phyloP scores from a whole-genome alignment of 1,140 invertebrate genomes.

The Eubasilissa regina region DNA sequence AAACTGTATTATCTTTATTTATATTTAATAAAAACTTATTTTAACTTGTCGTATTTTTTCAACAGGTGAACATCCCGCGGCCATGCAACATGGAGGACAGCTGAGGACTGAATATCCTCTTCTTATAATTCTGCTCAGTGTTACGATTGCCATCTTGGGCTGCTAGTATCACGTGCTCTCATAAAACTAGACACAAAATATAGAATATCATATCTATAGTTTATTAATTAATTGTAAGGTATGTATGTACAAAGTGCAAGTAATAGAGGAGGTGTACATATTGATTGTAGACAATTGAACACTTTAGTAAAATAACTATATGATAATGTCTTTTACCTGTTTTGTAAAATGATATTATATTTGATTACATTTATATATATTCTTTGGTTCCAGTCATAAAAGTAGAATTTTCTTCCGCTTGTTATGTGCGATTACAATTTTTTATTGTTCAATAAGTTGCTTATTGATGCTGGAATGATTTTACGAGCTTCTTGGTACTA shows the following conservation, averaged over 20 bases:
- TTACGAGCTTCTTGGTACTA: no score
- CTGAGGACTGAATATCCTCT: constrained; percentile 43
- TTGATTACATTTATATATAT: no score
- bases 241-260: background rate
- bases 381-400: no score
- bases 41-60: no score
- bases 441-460: no score
- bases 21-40: no score
- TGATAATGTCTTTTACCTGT: no score
- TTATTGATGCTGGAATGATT: no score
- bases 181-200: background rate
- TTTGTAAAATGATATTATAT: no score
- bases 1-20: no score
- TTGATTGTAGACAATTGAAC: constrained; percentile 4
- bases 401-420: no score
- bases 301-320: background rate
- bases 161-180: constrained; percentile 35
- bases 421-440: no score
- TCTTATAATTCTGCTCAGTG: constrained; percentile 46
- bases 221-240: background rate
- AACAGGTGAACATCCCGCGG: constrained; percentile 67
- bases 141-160: constrained; percentile 35
- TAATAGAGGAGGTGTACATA: background rate
- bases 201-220: constrained; percentile 20
- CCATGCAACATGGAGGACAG: constrained; percentile 54